phyloP scores from a whole-genome alignment of 2,113 vertebrate genomes.

The Tricholaema leucomelas region DNA sequence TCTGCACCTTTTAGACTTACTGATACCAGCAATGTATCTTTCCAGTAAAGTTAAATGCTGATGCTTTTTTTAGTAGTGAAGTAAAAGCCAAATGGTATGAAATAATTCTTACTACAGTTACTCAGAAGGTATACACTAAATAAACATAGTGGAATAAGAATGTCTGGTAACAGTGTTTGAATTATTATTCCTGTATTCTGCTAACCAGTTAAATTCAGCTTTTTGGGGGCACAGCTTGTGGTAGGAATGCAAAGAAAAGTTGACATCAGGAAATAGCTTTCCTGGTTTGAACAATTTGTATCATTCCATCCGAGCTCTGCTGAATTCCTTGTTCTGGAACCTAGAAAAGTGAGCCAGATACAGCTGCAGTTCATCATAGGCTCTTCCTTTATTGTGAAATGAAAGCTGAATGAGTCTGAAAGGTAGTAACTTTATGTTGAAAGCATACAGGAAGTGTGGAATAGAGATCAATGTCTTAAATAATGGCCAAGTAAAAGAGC shows the following conservation, averaged over 20 bases:
- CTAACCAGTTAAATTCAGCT: background rate
- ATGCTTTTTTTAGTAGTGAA: background rate
- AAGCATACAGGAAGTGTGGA: background rate
- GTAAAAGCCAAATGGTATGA: background rate
- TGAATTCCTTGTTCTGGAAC: background rate
- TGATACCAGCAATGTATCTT: background rate
- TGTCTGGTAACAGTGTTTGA: background rate
- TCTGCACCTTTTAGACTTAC: background rate
- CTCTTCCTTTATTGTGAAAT: background rate
- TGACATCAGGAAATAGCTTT: background rate
- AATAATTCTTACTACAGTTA: background rate
- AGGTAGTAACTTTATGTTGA: background rate
- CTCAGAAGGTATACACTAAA: background rate
- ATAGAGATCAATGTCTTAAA: background rate
- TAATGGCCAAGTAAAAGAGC: background rate
- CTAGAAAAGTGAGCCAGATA: background rate
- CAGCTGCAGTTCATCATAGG: background rate
- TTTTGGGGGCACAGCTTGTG: background rate
- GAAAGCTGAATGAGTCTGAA: background rate
- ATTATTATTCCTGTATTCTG: background rate
- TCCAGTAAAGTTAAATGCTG: background rate
- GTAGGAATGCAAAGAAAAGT: background rate
- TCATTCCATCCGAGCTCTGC: background rate
- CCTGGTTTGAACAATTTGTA: background rate
- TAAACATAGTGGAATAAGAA: background rate